These are phyloP conservation scores for Pantherophis vulpinus DNA, from an alignment of 2,797 vertebrate species.

Conservation along the genomic window DNA sequence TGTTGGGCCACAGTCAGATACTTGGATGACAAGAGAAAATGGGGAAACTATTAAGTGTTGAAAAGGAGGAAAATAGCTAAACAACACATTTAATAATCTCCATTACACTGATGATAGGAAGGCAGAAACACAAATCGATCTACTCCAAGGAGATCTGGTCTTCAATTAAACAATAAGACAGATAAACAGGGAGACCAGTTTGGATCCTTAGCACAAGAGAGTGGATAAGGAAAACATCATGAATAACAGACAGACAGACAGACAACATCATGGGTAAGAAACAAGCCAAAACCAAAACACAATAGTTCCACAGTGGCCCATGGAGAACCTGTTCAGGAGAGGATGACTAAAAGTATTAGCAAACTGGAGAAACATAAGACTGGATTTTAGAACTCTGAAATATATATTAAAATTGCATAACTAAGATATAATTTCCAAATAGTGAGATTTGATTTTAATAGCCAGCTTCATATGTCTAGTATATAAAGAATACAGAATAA, in stretches of 20 bases:
- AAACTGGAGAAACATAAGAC: neutral
- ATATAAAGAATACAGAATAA: neutral
- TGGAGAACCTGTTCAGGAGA: neutral
- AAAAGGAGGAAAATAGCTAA: neutral
- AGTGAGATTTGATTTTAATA: conserved; percentile 7
- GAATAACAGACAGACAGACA: neutral
- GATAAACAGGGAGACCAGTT: neutral
- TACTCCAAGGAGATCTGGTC: neutral
- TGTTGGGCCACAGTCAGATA: neutral
- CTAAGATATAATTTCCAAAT: conserved; percentile 12
- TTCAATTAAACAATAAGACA: neutral
- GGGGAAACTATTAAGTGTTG: neutral
- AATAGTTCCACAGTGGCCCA: neutral
- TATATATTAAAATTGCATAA: neutral
- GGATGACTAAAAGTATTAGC: neutral
- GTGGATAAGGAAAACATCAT: neutral
- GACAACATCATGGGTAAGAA: neutral
- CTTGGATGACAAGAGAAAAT: neutral
- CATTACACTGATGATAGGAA: neutral
- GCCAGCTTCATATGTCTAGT: neutral
- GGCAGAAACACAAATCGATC: neutral
- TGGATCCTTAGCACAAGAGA: neutral
- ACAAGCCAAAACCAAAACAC: neutral
- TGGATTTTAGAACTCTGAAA: conserved; percentile 16
- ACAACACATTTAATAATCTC: neutral